Percentiles rank a stretch among this genome's conserved stretches.
phyloP scores from a whole-genome alignment of 2,797 vertebrate species.

The Apogon talboti region DNA sequence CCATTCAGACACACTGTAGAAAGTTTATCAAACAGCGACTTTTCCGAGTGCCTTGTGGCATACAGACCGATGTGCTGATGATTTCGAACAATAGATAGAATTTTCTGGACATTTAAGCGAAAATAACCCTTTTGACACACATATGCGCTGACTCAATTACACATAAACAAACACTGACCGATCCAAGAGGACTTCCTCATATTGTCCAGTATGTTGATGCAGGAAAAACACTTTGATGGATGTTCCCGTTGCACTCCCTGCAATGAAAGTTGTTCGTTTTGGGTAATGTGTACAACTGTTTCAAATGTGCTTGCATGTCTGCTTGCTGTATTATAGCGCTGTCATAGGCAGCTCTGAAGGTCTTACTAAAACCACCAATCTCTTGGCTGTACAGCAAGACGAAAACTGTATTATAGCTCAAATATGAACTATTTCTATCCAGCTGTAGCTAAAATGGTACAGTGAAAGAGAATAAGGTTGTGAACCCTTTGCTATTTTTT shows the following conservation, averaged over 20 bases:
- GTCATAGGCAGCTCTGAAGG: neutral
- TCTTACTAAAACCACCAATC: neutral
- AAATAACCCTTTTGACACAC: too few species aligned
- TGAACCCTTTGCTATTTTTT: neutral
- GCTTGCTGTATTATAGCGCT: neutral
- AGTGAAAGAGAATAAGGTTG: neutral
- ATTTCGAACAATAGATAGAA: too few species aligned
- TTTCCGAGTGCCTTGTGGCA: too few species aligned
- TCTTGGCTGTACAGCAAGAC: neutral
- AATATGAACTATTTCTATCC: neutral
- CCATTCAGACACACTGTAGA: too few species aligned
- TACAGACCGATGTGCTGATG: too few species aligned
- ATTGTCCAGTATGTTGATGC: slow-evolving; percentile 73
- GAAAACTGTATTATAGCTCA: slow-evolving; percentile 5
- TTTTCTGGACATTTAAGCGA: too few species aligned
- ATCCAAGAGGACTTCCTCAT: slow-evolving; percentile 66
- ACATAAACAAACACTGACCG: slow-evolving; percentile 17
- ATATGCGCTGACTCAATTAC: neutral
- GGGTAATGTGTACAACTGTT: slow-evolving; percentile 6
- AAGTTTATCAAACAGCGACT: too few species aligned
- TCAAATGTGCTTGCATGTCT: slow-evolving; percentile 6
- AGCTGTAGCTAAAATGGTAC: neutral
- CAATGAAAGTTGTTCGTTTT: slow-evolving; percentile 29
- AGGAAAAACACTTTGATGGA: slow-evolving; percentile 72
- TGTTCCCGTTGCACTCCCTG: slow-evolving; percentile 28